Percentiles rank a stretch among this genome's conserved stretches.
Conservation (phyloP, 2,113 vertebrate species). For the Phyllopteryx taeniolatus region DNA sequence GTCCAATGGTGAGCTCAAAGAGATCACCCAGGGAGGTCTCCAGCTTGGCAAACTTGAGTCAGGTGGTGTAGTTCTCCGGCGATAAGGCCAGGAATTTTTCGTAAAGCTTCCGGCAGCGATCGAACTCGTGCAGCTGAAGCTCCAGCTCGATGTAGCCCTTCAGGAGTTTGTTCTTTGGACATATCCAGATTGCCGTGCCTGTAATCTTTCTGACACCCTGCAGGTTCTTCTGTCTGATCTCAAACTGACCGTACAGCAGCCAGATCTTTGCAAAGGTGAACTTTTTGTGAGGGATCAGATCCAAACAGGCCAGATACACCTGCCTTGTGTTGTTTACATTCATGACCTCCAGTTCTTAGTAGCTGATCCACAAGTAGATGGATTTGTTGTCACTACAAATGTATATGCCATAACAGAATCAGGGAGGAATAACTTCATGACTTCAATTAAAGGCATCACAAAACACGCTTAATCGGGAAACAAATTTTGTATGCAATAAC, state of each 20-base stretch:
- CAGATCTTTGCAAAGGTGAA: conserved; percentile 98
- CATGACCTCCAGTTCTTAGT: too few relatives aligned
- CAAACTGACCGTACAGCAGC: conserved; percentile 90
- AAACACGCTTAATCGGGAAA: too few relatives aligned
- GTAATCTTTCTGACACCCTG: conserved; percentile 81
- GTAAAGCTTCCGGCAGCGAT: conserved; percentile 95
- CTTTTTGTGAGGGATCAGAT: conserved; percentile 97
- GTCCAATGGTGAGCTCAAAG: conserved; percentile 92
- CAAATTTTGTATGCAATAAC: too few relatives aligned
- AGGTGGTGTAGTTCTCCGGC: conserved; percentile 94
- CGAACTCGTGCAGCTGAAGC: conserved; percentile 91
- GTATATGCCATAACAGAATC: too few relatives aligned
- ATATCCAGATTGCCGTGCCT: conserved; percentile 92
- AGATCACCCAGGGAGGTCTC: conserved; percentile 96
- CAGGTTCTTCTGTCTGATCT: conserved; percentile 95
- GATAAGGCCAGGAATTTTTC: conserved; percentile 95
- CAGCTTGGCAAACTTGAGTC: conserved; percentile 97
- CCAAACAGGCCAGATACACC: conserved; percentile 91
- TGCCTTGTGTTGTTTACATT: conserved; percentile 81
- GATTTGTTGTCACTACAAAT: too few relatives aligned
- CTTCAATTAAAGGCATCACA: too few relatives aligned
- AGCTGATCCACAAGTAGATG: too few relatives aligned
- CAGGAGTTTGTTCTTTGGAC: conserved; percentile 96
- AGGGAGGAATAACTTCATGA: too few relatives aligned
- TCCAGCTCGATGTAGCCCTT: conserved; percentile 97